phyloP scores from a whole-genome alignment of 2,113 vertebrate species.

The Zapus hudsonius region DNA sequence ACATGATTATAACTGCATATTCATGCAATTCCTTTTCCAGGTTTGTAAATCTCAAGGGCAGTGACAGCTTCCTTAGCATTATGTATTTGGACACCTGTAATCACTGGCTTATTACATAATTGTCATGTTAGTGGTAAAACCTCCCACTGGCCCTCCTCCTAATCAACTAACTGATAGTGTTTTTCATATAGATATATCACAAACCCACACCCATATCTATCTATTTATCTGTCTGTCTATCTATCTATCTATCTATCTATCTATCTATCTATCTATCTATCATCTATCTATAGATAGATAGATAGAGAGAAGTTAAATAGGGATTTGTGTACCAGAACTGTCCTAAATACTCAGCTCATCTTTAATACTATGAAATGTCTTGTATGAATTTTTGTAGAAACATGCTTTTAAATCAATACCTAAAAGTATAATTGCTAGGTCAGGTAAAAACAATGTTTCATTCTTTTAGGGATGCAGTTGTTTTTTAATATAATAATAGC shows the following conservation, averaged over 20 bases:
- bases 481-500: neutral
- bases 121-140: neutral
- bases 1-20: neutral
- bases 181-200: too few species aligned
- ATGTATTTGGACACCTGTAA: neutral
- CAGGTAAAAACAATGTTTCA: neutral
- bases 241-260: too few species aligned
- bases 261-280: too few species aligned
- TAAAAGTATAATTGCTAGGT: neutral
- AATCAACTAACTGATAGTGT: neutral
- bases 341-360: neutral
- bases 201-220: too few species aligned
- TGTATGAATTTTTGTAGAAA: neutral
- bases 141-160: neutral
- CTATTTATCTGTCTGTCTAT: too few species aligned
- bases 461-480: neutral
- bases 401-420: neutral
- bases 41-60: neutral
- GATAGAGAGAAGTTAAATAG: neutral
- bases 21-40: neutral
- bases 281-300: too few species aligned
- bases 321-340: neutral
- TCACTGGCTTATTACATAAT: neutral
- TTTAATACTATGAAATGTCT: neutral
- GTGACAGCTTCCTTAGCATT: neutral